Conservation (phyloP, 2,888 invertebrate genomes). For the Aproaerema taeniolella region DNA sequence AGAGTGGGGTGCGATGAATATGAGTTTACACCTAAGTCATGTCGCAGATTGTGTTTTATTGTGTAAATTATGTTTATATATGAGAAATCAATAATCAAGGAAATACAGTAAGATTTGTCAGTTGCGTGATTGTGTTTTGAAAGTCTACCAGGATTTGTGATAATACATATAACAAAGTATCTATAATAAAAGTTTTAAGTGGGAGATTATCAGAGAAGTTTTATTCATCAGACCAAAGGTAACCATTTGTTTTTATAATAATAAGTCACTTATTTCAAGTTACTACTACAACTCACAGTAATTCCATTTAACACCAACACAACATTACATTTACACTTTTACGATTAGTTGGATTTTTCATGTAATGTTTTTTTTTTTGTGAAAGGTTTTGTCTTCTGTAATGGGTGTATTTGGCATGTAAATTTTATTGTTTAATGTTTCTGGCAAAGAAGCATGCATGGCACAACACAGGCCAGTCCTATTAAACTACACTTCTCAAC, state of each 20-base stretch:
- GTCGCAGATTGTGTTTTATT: conserved; percentile 71
- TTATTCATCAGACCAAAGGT: conserved; percentile 67
- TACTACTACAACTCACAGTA: background rate
- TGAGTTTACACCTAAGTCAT: conserved; percentile 70
- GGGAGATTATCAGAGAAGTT: conserved; percentile 75
- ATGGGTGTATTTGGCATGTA: too few relatives aligned
- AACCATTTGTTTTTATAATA: conserved; percentile 28
- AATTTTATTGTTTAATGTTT: too few relatives aligned
- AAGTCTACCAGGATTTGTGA: conserved; percentile 86
- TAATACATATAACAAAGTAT: conserved; percentile 84
- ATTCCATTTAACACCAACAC: too few relatives aligned
- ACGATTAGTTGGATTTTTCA: too few relatives aligned
- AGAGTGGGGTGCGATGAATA: conserved; percentile 65
- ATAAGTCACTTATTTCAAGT: background rate
- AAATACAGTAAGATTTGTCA: conserved; percentile 74
- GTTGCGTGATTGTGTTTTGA: conserved; percentile 82
- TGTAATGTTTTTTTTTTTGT: too few relatives aligned
- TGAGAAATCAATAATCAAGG: conserved; percentile 72
- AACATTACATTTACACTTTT: too few relatives aligned
- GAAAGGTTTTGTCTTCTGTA: too few relatives aligned
- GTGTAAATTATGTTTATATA: conserved; percentile 77
- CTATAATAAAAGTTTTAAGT: conserved; percentile 79
- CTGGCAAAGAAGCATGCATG: too few relatives aligned
- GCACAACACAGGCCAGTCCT: too few relatives aligned
- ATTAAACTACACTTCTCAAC: too few relatives aligned